Percentiles rank a stretch among this genome's conserved stretches.
Evolutionary conservation across 2,888 invertebrate genomes (phyloP).

Genomic region (Eugnorisma glareosa): DNA sequence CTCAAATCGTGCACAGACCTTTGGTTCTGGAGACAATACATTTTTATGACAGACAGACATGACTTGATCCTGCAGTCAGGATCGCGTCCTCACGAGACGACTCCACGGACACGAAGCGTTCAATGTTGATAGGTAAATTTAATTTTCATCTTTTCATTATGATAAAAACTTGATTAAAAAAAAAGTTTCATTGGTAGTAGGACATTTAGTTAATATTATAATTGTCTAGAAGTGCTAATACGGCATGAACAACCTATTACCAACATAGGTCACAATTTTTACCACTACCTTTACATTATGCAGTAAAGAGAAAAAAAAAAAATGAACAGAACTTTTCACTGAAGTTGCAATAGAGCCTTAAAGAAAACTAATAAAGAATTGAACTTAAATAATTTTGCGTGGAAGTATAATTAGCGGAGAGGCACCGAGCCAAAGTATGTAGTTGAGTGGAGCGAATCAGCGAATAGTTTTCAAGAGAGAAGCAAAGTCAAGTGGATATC

Average conservation of each 20-base stretch:
- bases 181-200: not conserved
- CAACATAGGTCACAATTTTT: not conserved
- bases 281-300: not conserved
- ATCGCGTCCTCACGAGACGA: not conserved
- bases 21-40: not conserved
- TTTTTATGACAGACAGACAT: not conserved
- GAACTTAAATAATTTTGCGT: slow-evolving; percentile 48
- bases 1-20: not conserved
- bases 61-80: not conserved
- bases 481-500: slow-evolving; percentile 74
- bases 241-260: not conserved
- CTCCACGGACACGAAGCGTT: not conserved
- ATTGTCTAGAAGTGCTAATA: not conserved
- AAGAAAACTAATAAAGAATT: slow-evolving; percentile 19
- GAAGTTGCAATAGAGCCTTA: slow-evolving; percentile 3
- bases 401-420: slow-evolving; percentile 74
- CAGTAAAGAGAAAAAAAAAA: not conserved
- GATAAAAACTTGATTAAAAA: not conserved
- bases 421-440: slow-evolving; percentile 79
- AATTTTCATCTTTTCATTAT: not conserved
- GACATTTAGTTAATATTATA: not conserved
- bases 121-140: not conserved
- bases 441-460: slow-evolving; percentile 68
- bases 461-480: slow-evolving; percentile 69
- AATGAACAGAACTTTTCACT: not conserved